Evolutionary conservation across 2,113 vertebrate species (phyloP), one percentile per base, ranked within the genome.

Genomic region (Prietella phreatophila): DNA sequence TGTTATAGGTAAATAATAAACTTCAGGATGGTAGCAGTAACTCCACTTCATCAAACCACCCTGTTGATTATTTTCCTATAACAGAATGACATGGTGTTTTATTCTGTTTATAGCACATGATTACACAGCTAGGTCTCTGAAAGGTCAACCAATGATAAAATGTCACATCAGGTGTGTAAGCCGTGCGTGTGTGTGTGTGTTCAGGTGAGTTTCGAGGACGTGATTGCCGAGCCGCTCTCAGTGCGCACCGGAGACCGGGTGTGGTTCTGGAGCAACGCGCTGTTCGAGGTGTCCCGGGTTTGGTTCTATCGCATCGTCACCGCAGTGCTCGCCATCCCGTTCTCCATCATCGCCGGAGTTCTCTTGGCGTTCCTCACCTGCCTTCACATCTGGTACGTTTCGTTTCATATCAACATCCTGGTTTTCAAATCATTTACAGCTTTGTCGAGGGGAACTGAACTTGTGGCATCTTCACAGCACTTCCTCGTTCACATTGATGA

Each of bases 251-350:
- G 94, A 9, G 96, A 96, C 91, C 91, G 94, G 85, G 91, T 96
- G 27, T 96, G 95, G 95, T 93, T 96, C 88, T 96, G 95, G 95
- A 96, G 95, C 85, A 80, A 95, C 19, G 94, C 95, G n/a, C 89
- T 96, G 88, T 96, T 96, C 33, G 95, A 96, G 89, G 95, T 96
- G 63, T 93, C 92, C 39, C 91, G 93, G 73, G 89, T 95, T 73
- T 95, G 95, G 96, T 90, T 94, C 86, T 96, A 95, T 92, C 93
- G 94, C 83, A 91, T 95, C 82, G 79, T 96, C 82, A 93, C 95
- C 0, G 88, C 92, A 55, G 60, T 95, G 56, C 88, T 96, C 83
- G 94, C 94, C 67, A 88, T 96, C 61, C 95, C 95, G 0, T 71
- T 93, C 61, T 95, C 96, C 19, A 36, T 95, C 60, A 73, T 95